A percentile compares a stretch with the other conserved stretches of the same genome.
phyloP scores from a whole-genome alignment of 2,888 invertebrate genomes.

The Branchellion lobata region DNA sequence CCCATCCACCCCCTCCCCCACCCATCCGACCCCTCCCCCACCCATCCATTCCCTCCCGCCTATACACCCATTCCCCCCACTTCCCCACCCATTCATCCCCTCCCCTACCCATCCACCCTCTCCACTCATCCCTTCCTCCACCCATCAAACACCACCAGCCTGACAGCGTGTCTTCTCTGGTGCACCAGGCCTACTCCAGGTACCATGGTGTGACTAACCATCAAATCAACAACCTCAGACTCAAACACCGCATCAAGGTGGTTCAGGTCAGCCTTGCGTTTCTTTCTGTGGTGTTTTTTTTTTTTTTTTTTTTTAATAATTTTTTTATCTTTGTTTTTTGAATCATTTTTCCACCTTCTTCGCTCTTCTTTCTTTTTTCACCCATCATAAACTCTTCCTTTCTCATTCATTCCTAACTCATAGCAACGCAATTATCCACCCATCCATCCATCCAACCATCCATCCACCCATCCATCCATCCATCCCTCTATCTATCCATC shows the following conservation, averaged over 20 bases:
- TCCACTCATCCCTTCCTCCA: not conserved
- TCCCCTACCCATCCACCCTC: not conserved
- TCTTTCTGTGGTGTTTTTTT: too few species aligned
- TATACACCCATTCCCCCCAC: not conserved
- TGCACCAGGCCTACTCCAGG: constrained; percentile 76
- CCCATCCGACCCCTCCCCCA: not conserved
- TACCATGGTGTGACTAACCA: constrained; percentile 74
- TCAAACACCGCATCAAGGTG: constrained; percentile 86
- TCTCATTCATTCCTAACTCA: too few species aligned
- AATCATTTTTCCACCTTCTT: too few species aligned
- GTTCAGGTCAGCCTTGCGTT: constrained; percentile 78
- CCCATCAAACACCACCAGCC: not conserved
- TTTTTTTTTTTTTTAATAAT: too few species aligned
- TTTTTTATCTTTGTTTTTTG: too few species aligned
- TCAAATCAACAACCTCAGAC: constrained; percentile 82
- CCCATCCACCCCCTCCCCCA: not conserved
- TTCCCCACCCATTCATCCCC: not conserved
- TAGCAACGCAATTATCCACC: too few species aligned
- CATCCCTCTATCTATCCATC: too few species aligned
- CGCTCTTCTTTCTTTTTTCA: too few species aligned
- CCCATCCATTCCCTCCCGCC: not conserved
- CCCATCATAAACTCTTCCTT: too few species aligned
- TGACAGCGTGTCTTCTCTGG: constrained; percentile 65
- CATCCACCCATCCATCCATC: too few species aligned
- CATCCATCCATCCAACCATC: too few species aligned